Conservation (phyloP, 2,797 vertebrate genomes). For the Anas flavirostris region DNA sequence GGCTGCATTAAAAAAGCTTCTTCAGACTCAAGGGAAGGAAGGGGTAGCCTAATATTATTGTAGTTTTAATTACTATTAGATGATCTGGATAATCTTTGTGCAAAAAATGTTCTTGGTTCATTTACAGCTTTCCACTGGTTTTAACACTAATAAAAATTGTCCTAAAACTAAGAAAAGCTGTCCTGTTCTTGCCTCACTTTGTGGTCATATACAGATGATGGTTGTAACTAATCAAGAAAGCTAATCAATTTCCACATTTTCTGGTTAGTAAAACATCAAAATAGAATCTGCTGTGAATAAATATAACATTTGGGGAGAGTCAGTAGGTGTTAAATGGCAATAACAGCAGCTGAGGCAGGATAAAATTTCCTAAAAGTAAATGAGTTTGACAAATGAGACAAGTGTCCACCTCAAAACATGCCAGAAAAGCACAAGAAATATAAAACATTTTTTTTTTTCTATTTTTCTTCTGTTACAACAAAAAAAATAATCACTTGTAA, state of each 20-base stretch:
- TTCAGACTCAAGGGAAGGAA: background rate
- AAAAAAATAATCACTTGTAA: background rate
- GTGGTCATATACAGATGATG: background rate
- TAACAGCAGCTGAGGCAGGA: background rate
- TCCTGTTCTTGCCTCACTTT: background rate
- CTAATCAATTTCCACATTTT: background rate
- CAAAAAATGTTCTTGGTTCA: background rate
- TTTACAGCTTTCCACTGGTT: background rate
- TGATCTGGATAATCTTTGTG: conserved; percentile 20
- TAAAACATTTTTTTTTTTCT: background rate
- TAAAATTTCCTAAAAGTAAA: background rate
- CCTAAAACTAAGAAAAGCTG: background rate
- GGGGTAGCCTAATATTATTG: background rate
- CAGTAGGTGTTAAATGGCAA: background rate
- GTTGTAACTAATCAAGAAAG: too few species aligned
- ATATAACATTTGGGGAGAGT: background rate
- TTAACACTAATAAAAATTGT: background rate
- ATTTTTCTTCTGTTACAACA: background rate
- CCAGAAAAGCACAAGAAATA: background rate
- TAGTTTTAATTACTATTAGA: conserved; percentile 29
- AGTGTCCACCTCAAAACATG: background rate
- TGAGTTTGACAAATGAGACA: background rate
- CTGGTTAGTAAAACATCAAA: background rate
- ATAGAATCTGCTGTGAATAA: background rate
- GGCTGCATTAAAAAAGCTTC: conserved; percentile 24